Base-by-base conservation (phyloP, 2,113 vertebrate species). In the Mixornis gularis region DNA sequence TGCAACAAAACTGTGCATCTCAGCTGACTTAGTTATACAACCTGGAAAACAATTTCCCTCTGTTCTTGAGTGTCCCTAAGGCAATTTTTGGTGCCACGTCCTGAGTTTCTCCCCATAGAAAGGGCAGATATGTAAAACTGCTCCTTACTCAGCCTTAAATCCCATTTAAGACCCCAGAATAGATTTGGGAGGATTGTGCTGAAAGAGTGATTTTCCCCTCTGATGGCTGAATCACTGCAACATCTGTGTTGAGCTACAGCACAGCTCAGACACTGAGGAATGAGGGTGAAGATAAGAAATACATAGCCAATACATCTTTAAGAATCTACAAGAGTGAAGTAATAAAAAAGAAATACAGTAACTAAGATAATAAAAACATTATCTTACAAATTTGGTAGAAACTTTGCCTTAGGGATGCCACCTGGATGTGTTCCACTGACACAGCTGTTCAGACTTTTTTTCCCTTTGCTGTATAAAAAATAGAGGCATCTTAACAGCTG, bases 331-430 rank as follows among this genome's bases (percentile, higher is more conserved):
- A 83, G 25, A 87, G 40, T 2, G 4, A 76, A 55, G 59, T 69
- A 66, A 85, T 93, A 79, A 93, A 87, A 88, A 72, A 62, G 10
- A 93, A 89, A 70, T 85, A 91, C 68, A 93, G 32, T 82, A 91
- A 73, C 30, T 85, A 43, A 38, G 81, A 52, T 87, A 95, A 89
- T 87, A 78, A 90, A 93, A 94, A 87, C 34, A 87, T 93, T 92
- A 70, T 88, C 82, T 83, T 86, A 70, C 5, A 83, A 63, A 77
- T 87, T 96, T 94, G 63, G 58, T 89, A 79, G 44, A 56, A 85
- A 89, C 71, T 63, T 93, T 90, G 71, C 95, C 76, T 74, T 82
- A 85, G 84, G 81, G 91, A 95, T 71, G 79, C 87, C 89, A 91
- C 92, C 92, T 95, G 92, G 85, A 62, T 64, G 36, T 70, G 49